These are phyloP conservation scores for Varanus salvator DNA, from an alignment of 2,113 vertebrate species.

Conservation along the genomic window DNA sequence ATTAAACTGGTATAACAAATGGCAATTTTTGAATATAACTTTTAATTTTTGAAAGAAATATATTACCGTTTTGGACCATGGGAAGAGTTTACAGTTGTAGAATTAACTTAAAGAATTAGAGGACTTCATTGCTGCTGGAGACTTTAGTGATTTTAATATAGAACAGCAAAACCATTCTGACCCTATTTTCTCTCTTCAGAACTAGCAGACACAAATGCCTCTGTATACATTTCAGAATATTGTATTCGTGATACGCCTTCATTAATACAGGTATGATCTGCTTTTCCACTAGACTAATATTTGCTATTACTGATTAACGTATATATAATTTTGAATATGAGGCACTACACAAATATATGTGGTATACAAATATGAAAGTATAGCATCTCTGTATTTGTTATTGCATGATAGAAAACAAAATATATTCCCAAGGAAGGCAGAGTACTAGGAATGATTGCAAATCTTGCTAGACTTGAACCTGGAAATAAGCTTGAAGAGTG, in stretches of 20 bases:
- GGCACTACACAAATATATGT: not conserved
- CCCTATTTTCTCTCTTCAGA: constrained; percentile 40
- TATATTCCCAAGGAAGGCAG: not conserved
- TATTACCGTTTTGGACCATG: not conserved
- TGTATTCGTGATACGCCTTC: constrained; percentile 53
- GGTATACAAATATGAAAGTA: not conserved
- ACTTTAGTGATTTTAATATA: constrained; percentile 1
- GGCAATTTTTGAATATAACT: not conserved
- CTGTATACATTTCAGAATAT: not conserved
- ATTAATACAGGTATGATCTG: constrained; percentile 62
- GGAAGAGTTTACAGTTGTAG: not conserved
- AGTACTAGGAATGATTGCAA: not conserved
- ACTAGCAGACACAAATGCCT: constrained; percentile 31
- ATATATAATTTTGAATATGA: not conserved
- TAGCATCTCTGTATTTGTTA: no score
- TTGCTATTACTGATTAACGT: constrained; percentile 8
- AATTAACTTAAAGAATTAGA: constrained; percentile 2
- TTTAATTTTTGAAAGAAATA: not conserved
- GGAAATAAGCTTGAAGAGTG: not conserved
- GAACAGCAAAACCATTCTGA: constrained; percentile 26
- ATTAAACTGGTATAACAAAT: not conserved
- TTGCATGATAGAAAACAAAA: not conserved
- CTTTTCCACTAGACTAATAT: not conserved
- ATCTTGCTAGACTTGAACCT: not conserved
- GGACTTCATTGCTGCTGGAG: not conserved